Evolutionary conservation across 2,888 invertebrate genomes (phyloP).

Genomic region (Rotaria socialis): DNA sequence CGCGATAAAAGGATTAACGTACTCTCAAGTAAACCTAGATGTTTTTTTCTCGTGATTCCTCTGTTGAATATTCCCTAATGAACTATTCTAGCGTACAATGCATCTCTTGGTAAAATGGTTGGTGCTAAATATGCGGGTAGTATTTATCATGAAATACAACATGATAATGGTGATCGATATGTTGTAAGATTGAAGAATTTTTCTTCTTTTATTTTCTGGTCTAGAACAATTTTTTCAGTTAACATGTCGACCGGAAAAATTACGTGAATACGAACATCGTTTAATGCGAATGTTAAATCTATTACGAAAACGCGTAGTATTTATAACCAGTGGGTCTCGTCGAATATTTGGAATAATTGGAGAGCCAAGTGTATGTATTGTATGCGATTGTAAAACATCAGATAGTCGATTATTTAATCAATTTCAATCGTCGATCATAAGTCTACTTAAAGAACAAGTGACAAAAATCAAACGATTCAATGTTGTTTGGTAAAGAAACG

Average conservation of each 20-base stretch:
- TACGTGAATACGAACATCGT: conserved; percentile 53
- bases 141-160: conserved; percentile 51
- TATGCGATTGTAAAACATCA: conserved; percentile 56
- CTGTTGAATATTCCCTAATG: no score
- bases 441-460: conserved; percentile 56
- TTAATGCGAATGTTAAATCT: conserved; percentile 53
- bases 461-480: conserved; percentile 56
- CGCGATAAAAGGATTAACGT: no score
- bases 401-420: conserved; percentile 57
- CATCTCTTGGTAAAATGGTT: conserved; percentile 55
- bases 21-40: no score
- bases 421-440: conserved; percentile 54
- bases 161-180: conserved; percentile 37
- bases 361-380: conserved; percentile 55
- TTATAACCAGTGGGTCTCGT: conserved; percentile 58
- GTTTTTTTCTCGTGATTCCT: no score
- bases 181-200: conserved; percentile 24
- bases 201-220: background rate
- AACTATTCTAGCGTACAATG: conserved; percentile 50
- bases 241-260: conserved; percentile 53
- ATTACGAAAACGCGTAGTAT: conserved; percentile 56
- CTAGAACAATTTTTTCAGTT: conserved; percentile 49
- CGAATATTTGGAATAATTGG: conserved; percentile 58
- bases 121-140: conserved; percentile 52
- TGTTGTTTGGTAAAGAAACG: conserved; percentile 53